Conservation (phyloP, 1,140 invertebrate genomes). For the Zophobas atratus region DNA sequence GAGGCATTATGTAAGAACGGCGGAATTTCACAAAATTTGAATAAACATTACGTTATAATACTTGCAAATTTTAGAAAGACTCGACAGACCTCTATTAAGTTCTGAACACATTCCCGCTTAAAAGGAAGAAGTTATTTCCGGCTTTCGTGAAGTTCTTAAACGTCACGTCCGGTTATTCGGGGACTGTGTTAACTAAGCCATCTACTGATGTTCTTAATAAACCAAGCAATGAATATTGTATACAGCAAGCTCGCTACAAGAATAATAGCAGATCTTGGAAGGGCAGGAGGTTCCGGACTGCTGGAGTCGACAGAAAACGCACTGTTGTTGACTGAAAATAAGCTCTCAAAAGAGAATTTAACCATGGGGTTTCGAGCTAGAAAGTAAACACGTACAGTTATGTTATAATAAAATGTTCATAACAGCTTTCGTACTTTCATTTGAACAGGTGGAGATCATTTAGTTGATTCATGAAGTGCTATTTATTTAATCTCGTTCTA, state of each 20-base stretch:
- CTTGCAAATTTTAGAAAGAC: constrained; percentile 48
- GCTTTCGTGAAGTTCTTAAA: constrained; percentile 55
- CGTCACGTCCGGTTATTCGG: constrained; percentile 50
- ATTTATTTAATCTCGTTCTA: too few relatives aligned
- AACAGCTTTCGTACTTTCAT: too few relatives aligned
- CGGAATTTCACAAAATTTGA: constrained; percentile 43
- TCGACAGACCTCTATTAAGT: constrained; percentile 47
- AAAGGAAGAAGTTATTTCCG: constrained; percentile 56
- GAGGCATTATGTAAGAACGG: constrained; percentile 41
- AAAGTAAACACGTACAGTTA: too few relatives aligned
- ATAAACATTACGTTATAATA: constrained; percentile 48
- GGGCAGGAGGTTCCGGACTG: too few relatives aligned
- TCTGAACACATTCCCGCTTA: constrained; percentile 49
- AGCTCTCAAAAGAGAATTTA: too few relatives aligned
- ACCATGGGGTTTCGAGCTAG: too few relatives aligned
- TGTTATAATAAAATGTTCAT: too few relatives aligned
- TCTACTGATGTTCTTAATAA: constrained; percentile 54
- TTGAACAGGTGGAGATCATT: too few relatives aligned
- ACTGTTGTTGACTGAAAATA: too few relatives aligned
- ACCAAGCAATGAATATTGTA: constrained; percentile 36
- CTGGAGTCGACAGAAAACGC: too few relatives aligned
- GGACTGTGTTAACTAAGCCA: constrained; percentile 52
- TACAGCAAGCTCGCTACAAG: constrained; percentile 1
- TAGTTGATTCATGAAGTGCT: too few relatives aligned
- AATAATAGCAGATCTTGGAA: not conserved